A percentile compares a stretch with the other conserved stretches of the same genome.
Evolutionary conservation across 2,888 invertebrate species (phyloP).

Genomic region (Scrobipalpa atriplicella): DNA sequence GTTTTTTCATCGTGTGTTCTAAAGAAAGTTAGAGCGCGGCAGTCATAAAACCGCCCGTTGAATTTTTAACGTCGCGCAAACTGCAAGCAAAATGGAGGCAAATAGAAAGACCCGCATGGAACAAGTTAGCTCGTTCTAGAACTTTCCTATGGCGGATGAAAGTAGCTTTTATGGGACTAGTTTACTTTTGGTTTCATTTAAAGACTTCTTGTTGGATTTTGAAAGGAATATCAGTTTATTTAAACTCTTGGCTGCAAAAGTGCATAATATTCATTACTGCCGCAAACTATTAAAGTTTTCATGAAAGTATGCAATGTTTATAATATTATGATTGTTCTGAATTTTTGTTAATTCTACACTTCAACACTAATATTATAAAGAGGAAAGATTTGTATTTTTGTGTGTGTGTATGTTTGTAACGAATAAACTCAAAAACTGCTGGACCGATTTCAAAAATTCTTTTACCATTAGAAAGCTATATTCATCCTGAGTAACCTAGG

Average conservation of each 20-base stretch:
- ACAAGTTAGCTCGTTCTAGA: constrained; percentile 13
- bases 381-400: too few relatives aligned
- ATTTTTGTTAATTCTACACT: too few relatives aligned
- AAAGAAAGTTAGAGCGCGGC: constrained; percentile 1
- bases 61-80: constrained; percentile 14
- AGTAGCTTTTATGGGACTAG: constrained; percentile 8
- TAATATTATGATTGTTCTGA: too few relatives aligned
- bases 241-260: not conserved
- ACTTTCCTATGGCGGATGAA: constrained; percentile 7
- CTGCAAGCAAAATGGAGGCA: constrained; percentile 6
- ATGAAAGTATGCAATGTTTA: too few relatives aligned
- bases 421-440: too few relatives aligned
- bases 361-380: too few relatives aligned
- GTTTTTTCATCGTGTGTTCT: not conserved
- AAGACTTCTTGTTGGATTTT: too few relatives aligned
- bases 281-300: too few relatives aligned
- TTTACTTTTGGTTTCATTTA: not conserved
- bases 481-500: too few relatives aligned
- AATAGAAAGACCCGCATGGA: constrained; percentile 6
- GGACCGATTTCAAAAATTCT: too few relatives aligned
- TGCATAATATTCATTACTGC: not conserved
- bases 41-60: constrained; percentile 10
- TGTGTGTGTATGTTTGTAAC: too few relatives aligned
- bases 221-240: not conserved
- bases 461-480: too few relatives aligned